phyloP scores from a whole-genome alignment of 2,888 invertebrate species.

The Mythimna lalbum region DNA sequence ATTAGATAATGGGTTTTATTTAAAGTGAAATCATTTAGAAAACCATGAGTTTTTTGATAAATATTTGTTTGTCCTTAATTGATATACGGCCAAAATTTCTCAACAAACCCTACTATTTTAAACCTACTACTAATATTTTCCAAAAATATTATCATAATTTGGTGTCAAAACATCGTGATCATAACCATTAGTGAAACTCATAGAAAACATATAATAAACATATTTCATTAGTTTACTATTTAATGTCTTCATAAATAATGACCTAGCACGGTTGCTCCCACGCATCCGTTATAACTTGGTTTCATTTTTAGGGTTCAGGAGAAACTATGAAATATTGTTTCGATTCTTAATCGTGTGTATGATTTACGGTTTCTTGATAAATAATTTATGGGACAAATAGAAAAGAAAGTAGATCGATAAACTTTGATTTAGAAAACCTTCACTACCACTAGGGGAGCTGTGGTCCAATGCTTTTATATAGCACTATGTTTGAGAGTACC shows the following conservation, averaged over 20 bases:
- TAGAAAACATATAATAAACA: slow-evolving; percentile 71
- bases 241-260: slow-evolving; percentile 79
- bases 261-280: slow-evolving; percentile 72
- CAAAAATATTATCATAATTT: slow-evolving; percentile 70
- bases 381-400: neutral
- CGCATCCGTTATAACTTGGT: slow-evolving; percentile 67
- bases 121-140: slow-evolving; percentile 26
- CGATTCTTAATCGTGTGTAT: neutral
- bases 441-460: neutral
- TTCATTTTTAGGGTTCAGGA: slow-evolving; percentile 53
- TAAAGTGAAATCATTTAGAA: too few relatives aligned
- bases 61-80: neutral
- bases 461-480: neutral
- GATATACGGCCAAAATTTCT: slow-evolving; percentile 23
- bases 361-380: neutral
- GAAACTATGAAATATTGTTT: neutral
- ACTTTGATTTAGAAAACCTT: neutral
- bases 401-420: neutral
- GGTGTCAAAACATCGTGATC: slow-evolving; percentile 75
- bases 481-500: neutral
- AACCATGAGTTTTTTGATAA: too few relatives aligned
- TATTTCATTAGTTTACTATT: slow-evolving; percentile 70
- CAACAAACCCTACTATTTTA: neutral
- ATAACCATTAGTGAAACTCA: slow-evolving; percentile 73
- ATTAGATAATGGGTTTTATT: too few relatives aligned